Conservation (phyloP, 2,888 invertebrate genomes). For the Anthrax anthrax region DNA sequence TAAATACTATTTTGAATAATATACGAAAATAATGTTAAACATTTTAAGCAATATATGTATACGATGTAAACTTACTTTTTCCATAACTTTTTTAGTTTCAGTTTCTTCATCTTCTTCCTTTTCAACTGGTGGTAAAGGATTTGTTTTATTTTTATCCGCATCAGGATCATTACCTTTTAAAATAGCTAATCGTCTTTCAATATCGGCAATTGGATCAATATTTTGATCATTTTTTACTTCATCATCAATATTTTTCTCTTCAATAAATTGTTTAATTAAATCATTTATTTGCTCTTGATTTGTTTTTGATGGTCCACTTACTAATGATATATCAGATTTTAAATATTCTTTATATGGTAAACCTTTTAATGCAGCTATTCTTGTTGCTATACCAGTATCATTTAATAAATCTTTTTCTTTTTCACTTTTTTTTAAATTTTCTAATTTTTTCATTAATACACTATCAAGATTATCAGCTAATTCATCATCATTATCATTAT, state of each 20-base stretch:
- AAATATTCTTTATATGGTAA: conserved; percentile 28
- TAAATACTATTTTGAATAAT: conserved; percentile 30
- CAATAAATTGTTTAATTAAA: conserved; percentile 42
- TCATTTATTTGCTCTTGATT: conserved; percentile 59
- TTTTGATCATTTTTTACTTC: conserved; percentile 36
- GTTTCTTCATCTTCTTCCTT: conserved; percentile 33
- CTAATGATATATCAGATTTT: conserved; percentile 25
- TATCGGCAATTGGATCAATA: conserved; percentile 37
- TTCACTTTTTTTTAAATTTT: conserved; percentile 37
- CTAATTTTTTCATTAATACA: conserved; percentile 48
- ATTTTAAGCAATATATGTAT: background rate
- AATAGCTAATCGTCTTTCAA: conserved; percentile 39
- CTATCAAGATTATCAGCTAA: conserved; percentile 33
- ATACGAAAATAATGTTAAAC: background rate
- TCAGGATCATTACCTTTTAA: conserved; percentile 32
- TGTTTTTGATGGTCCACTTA: conserved; percentile 43
- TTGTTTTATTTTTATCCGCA: background rate
- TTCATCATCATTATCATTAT: too few species aligned
- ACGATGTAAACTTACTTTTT: conserved; percentile 18
- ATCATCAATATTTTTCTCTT: conserved; percentile 41
- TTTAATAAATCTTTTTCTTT: conserved; percentile 39
- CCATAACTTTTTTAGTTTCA: conserved; percentile 26
- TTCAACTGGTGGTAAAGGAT: conserved; percentile 23
- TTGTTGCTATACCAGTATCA: conserved; percentile 47
- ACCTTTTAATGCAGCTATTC: conserved; percentile 55